phyloP scores from a whole-genome alignment of 2,113 vertebrate species.

The Acrocephalus arundinaceus region DNA sequence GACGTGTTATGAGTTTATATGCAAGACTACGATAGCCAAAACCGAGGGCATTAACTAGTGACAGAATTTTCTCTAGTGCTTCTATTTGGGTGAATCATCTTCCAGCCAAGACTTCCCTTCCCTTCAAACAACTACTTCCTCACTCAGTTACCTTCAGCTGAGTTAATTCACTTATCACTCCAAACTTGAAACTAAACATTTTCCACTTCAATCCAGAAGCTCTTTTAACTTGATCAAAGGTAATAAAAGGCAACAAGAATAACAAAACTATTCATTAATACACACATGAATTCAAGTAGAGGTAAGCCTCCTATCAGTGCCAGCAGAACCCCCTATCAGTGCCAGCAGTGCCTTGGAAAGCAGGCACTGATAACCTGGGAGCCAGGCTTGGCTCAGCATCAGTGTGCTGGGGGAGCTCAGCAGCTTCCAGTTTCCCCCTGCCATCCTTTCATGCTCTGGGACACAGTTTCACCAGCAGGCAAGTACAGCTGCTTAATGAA shows the following conservation, averaged over 20 bases:
- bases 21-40: neutral
- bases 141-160: neutral
- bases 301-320: neutral
- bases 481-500: accelerated
- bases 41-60: neutral
- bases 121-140: neutral
- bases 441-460: accelerated
- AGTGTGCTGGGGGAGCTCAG: neutral
- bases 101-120: neutral
- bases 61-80: neutral
- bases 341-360: neutral
- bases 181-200: neutral
- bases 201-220: neutral
- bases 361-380: neutral
- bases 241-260: neutral
- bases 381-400: neutral
- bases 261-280: neutral
- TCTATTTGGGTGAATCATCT: neutral
- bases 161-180: neutral
- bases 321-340: neutral
- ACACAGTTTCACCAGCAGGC: neutral
- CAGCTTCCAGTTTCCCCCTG: neutral
- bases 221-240: neutral
- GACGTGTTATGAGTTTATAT: neutral
- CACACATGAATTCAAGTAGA: neutral